These are phyloP conservation scores for Huso huso DNA, from an alignment of 2,797 vertebrate species.

Conservation along the genomic window DNA sequence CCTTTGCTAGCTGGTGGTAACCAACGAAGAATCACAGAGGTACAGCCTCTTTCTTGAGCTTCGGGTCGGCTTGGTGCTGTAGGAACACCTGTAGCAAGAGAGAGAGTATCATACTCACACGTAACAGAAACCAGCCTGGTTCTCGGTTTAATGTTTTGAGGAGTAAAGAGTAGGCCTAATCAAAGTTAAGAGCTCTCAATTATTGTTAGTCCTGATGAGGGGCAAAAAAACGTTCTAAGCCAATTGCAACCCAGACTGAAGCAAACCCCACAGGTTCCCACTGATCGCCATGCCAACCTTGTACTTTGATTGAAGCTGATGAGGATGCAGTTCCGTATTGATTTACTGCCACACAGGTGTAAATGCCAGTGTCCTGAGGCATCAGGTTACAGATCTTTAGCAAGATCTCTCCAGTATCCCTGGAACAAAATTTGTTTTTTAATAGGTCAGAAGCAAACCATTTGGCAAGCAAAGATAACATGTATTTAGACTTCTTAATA, in stretches of 20 bases:
- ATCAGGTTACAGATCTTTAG: constrained; percentile 94
- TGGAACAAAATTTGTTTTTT: constrained; percentile 30
- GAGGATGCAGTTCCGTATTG: constrained; percentile 82
- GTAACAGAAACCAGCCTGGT: too few relatives aligned
- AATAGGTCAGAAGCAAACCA: too few relatives aligned
- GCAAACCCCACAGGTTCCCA: neutral
- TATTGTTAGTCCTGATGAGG: too few relatives aligned
- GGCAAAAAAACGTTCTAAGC: neutral
- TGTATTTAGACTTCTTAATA: too few relatives aligned
- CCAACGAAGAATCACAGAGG: constrained; percentile 89
- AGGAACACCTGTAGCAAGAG: constrained; percentile 70
- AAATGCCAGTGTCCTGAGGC: constrained; percentile 96
- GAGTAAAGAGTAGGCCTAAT: too few relatives aligned
- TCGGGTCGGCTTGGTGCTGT: constrained; percentile 84
- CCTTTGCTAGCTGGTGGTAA: constrained; percentile 79
- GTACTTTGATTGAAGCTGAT: constrained; percentile 92
- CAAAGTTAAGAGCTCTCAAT: too few relatives aligned
- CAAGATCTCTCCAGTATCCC: constrained; percentile 87
- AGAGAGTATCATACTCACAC: constrained; percentile 4
- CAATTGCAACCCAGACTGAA: neutral
- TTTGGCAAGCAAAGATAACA: too few relatives aligned
- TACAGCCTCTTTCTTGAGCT: constrained; percentile 88
- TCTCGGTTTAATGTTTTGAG: too few relatives aligned
- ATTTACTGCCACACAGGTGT: constrained; percentile 87
- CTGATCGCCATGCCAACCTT: constrained; percentile 60